Conservation (phyloP, 2,888 invertebrate genomes). For the Halictus ligatus region DNA sequence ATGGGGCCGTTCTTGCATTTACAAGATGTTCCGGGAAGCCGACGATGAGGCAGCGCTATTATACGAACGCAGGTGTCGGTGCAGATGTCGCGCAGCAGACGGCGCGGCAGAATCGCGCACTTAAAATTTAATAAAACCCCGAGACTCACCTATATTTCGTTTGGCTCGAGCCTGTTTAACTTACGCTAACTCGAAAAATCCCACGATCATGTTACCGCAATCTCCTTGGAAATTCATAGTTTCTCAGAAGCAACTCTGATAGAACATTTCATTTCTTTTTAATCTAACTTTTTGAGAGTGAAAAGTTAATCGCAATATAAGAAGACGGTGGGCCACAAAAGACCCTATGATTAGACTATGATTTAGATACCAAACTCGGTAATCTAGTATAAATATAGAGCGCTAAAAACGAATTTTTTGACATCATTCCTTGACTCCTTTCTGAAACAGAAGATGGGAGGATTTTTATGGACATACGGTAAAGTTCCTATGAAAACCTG, state of each 20-base stretch:
- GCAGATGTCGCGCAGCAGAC: constrained; percentile 74
- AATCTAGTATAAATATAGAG: too few relatives aligned
- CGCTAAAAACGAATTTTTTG: background rate
- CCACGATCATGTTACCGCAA: background rate
- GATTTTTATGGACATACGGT: background rate
- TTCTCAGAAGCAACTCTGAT: too few relatives aligned
- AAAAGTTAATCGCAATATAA: background rate
- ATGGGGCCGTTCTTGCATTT: constrained; percentile 43
- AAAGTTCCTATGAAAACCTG: background rate
- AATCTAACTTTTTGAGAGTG: background rate
- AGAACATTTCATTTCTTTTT: background rate
- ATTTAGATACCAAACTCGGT: too few relatives aligned
- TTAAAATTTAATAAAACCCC: constrained; percentile 63
- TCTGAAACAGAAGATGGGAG: too few relatives aligned
- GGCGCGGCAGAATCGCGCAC: constrained; percentile 51
- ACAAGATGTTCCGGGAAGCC: constrained; percentile 67
- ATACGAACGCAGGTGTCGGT: constrained; percentile 74
- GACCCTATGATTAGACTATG: too few relatives aligned
- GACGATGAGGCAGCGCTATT: constrained; percentile 62
- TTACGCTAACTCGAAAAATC: background rate
- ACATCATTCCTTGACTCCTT: too few relatives aligned
- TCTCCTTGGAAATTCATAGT: background rate
- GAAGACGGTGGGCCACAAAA: too few relatives aligned
- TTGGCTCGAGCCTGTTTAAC: constrained; percentile 25
- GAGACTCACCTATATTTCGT: constrained; percentile 26